Conservation (phyloP, 2,888 invertebrate genomes). For the Eupelmus urozonus region DNA sequence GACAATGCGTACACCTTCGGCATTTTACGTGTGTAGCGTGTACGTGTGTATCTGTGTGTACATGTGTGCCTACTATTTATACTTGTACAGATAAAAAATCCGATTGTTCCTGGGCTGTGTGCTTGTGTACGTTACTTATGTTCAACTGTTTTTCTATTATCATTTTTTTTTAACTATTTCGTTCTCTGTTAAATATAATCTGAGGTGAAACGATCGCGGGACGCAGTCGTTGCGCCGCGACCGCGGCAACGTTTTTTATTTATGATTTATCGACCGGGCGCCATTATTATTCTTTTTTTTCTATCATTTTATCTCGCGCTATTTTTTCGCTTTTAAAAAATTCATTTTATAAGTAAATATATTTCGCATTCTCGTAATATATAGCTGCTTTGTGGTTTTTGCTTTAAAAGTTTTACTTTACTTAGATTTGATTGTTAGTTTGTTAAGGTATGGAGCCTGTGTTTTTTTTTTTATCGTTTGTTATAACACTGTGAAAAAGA, state of each 20-base stretch:
- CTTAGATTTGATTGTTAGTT: conserved; percentile 75
- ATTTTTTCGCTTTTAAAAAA: conserved; percentile 70
- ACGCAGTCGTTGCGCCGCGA: conserved; percentile 64
- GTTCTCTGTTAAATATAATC: conserved; percentile 55
- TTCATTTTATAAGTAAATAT: conserved; percentile 75
- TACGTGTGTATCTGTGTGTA: conserved; percentile 17
- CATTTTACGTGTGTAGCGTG: conserved; percentile 1
- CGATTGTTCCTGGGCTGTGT: conserved; percentile 42
- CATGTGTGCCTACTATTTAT: conserved; percentile 46
- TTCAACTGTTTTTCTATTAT: conserved; percentile 30
- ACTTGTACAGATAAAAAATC: conserved; percentile 54
- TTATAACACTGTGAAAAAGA: conserved; percentile 55
- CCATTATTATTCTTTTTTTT: conserved; percentile 52
- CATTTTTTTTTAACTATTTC: conserved; percentile 47
- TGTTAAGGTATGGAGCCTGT: conserved; percentile 76
- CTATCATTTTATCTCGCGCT: conserved; percentile 67
- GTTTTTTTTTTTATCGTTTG: too few species aligned
- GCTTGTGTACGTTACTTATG: neutral
- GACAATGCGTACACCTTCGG: conserved; percentile 30
- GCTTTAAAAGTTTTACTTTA: conserved; percentile 27
- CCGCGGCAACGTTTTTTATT: conserved; percentile 57
- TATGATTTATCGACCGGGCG: conserved; percentile 58
- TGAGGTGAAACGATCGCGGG: conserved; percentile 59
- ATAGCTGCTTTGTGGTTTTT: conserved; percentile 72
- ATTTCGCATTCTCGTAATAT: conserved; percentile 74